phyloP scores from a whole-genome alignment of 2,113 vertebrate genomes.

The Ranitomeya imitator region DNA sequence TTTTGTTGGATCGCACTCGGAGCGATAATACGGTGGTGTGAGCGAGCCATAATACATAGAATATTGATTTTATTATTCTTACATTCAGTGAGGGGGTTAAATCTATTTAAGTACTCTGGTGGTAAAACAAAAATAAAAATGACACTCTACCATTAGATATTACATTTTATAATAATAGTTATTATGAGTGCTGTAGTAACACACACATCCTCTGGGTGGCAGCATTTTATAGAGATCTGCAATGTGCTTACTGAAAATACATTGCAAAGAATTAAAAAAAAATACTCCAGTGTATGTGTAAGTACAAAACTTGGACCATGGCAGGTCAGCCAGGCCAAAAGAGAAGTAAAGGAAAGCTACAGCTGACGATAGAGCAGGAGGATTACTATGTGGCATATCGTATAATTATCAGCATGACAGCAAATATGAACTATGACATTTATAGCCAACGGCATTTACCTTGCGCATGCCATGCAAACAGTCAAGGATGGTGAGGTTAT shows the following conservation, averaged over 20 bases:
- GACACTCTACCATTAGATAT: not conserved
- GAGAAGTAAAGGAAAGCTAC: not conserved
- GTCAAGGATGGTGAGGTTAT: conserved; percentile 90
- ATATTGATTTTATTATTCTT: no score
- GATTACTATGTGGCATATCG: not conserved
- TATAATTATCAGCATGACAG: not conserved
- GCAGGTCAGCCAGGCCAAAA: not conserved
- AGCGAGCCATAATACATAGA: no score
- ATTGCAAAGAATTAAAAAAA: no score
- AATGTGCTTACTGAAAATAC: not conserved
- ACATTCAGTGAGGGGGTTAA: no score
- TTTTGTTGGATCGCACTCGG: no score
- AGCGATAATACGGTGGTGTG: no score
- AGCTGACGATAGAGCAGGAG: not conserved
- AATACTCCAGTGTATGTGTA: no score
- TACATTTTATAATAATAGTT: not conserved
- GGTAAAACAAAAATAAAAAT: not conserved
- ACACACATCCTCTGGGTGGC: not conserved
- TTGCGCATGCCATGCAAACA: conserved; percentile 95
- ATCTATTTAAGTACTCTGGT: no score
- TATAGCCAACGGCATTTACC: conserved; percentile 71
- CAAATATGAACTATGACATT: not conserved
- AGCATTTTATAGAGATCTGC: not conserved
- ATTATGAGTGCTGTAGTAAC: not conserved
- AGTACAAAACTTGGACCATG: not conserved